Evolutionary conservation across 1,140 invertebrate genomes (phyloP).

Genomic region (Apolygus lucorum): DNA sequence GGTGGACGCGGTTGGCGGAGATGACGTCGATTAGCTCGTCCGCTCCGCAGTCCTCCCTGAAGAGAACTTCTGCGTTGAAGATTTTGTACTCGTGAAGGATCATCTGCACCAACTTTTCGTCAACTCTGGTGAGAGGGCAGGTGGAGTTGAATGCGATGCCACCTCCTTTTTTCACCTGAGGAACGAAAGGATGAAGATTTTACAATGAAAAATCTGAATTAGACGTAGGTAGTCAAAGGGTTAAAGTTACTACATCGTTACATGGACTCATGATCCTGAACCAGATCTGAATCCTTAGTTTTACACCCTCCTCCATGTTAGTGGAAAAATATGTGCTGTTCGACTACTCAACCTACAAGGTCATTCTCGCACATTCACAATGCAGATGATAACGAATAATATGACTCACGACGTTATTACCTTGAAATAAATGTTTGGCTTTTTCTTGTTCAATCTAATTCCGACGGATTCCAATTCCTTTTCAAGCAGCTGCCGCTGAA

Average conservation of each 20-base stretch:
- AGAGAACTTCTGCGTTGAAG: slow-evolving; percentile 95
- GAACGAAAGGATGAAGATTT: no score
- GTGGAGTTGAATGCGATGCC: slow-evolving; percentile 99
- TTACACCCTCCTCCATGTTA: no score
- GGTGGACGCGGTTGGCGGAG: slow-evolving; percentile 90
- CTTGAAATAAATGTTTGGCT: slow-evolving; percentile 98
- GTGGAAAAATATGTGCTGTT: no score
- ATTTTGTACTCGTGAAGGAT: slow-evolving; percentile 99
- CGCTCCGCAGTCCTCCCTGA: slow-evolving; percentile 88
- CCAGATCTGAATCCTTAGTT: no score
- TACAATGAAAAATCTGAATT: no score
- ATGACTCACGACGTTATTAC: slow-evolving; percentile 42
- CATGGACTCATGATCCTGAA: no score
- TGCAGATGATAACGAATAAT: no score
- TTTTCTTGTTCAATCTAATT: slow-evolving; percentile 85
- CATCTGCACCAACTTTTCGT: slow-evolving; percentile 97
- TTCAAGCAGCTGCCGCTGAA: slow-evolving; percentile 82
- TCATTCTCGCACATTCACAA: no score
- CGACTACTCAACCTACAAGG: no score
- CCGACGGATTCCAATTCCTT: slow-evolving; percentile 93
- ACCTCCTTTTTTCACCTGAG: slow-evolving; percentile 86
- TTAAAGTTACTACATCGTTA: no score
- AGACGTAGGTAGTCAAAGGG: no score
- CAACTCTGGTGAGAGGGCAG: slow-evolving; percentile 82
- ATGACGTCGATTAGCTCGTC: slow-evolving; percentile 99